Evolutionary conservation across 2,888 invertebrate species (phyloP).

Genomic region (Drosophila mimica): DNA sequence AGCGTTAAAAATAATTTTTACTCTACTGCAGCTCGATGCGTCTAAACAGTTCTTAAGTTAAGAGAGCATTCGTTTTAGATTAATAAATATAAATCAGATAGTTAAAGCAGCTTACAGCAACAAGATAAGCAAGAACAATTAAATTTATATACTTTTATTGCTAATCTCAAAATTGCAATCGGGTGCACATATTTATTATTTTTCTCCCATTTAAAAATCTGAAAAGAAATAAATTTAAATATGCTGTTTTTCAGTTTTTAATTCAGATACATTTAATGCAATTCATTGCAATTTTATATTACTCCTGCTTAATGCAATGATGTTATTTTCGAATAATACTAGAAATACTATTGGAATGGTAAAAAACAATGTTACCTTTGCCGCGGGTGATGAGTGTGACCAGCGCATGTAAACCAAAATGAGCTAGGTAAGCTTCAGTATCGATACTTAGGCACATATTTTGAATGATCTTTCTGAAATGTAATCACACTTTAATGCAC

Average conservation of each 20-base stretch:
- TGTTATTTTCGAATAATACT: neutral
- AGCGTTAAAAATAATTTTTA: slow-evolving; percentile 6
- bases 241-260: neutral
- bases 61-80: neutral
- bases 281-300: neutral
- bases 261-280: neutral
- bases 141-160: neutral
- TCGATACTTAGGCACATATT: neutral
- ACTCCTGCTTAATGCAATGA: neutral
- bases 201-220: neutral
- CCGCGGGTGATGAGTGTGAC: slow-evolving; percentile 5
- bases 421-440: neutral
- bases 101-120: neutral
- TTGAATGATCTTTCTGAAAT: neutral
- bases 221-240: neutral
- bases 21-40: too few species aligned
- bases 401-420: neutral
- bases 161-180: neutral
- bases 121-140: neutral
- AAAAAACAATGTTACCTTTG: neutral
- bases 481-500: neutral
- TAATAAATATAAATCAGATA: neutral
- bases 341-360: neutral
- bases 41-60: neutral
- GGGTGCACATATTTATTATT: neutral